Conservation (phyloP, 2,888 invertebrate genomes). For the Zele albiditarsus region DNA sequence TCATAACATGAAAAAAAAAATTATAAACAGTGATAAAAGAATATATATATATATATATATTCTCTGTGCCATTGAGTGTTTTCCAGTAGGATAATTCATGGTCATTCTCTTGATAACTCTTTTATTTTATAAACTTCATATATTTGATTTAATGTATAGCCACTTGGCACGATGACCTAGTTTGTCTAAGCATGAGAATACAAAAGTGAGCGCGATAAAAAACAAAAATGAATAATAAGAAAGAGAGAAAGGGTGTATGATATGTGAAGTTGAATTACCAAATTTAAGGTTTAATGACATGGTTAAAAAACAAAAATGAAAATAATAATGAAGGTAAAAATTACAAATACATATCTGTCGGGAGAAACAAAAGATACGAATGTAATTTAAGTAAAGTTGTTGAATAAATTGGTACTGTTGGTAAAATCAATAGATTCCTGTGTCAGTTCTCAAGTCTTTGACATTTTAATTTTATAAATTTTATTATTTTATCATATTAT, state of each 20-base stretch:
- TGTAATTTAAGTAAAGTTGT: slow-evolving; percentile 13
- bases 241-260: not conserved
- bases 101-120: not conserved
- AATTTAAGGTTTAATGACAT: not conserved
- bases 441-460: not conserved
- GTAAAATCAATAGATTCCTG: not conserved
- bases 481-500: not conserved
- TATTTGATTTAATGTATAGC: slow-evolving; percentile 58
- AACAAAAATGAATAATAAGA: not conserved
- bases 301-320: not conserved
- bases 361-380: not conserved
- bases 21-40: not conserved
- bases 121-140: slow-evolving; percentile 50
- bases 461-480: not conserved
- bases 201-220: not conserved
- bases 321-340: not conserved
- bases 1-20: not conserved
- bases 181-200: not conserved
- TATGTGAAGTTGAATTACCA: not conserved
- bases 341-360: slow-evolving; percentile 19
- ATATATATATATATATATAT: slow-evolving; percentile 1
- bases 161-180: slow-evolving; percentile 56
- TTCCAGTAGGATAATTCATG: slow-evolving; percentile 17
- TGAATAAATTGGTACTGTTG: slow-evolving; percentile 8
- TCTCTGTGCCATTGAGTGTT: slow-evolving; percentile 26